phyloP scores from a whole-genome alignment of 64 coral and sea anemone species.

The Stichodactyla mertensii region DNA sequence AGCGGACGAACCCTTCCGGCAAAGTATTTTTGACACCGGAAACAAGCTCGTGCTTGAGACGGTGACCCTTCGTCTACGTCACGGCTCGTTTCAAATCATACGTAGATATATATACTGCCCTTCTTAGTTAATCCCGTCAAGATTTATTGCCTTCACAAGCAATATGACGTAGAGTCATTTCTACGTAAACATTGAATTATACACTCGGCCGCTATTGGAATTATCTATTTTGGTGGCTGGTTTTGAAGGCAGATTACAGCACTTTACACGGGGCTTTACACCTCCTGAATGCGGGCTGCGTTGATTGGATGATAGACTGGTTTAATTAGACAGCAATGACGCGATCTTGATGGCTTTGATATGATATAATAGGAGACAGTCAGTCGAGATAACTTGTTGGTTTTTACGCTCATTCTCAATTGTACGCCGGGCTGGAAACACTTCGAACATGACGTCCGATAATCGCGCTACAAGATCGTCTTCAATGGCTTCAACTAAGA shows the following conservation, averaged over 20 bases:
- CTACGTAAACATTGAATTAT: background rate
- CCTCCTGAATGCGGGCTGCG: background rate
- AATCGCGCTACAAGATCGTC: background rate
- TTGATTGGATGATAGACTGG: slow-evolving; percentile 30
- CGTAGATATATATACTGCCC: background rate
- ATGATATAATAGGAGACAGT: slow-evolving; percentile 20
- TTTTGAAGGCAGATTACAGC: slow-evolving; percentile 3
- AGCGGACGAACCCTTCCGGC: slow-evolving; percentile 23
- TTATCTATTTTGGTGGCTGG: background rate
- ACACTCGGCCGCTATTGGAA: background rate
- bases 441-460: slow-evolving; percentile 24
- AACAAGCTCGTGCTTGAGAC: slow-evolving; percentile 4
- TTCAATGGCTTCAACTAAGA: background rate
- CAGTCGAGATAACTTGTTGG: slow-evolving; percentile 22
- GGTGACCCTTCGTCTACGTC: slow-evolving; percentile 11
- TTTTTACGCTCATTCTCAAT: slow-evolving; percentile 28
- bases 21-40: slow-evolving; percentile 17
- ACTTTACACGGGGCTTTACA: slow-evolving; percentile 20
- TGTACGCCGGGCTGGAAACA: slow-evolving; percentile 12
- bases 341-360: slow-evolving; percentile 21
- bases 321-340: slow-evolving; percentile 31
- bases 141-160: slow-evolving; percentile 6
- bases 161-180: slow-evolving; percentile 3
- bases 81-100: background rate
- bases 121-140: slow-evolving; percentile 13